Evolutionary conservation across 2,888 invertebrate species (phyloP), one percentile per base, ranked within the genome.

Genomic region (Cosmorhoe ocellata): DNA sequence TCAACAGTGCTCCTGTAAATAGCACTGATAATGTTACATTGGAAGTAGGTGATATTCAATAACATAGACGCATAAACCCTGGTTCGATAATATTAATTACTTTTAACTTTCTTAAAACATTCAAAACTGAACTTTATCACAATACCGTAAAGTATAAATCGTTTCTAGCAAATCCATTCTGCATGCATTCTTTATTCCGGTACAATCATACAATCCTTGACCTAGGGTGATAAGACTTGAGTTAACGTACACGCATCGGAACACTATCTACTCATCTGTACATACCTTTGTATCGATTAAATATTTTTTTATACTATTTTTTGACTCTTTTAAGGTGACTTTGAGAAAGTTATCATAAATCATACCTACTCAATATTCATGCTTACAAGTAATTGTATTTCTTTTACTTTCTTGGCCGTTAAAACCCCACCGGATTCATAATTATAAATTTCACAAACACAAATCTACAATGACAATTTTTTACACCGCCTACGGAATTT

Each of bases 221-320:
- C 79, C 79, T 73, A 75, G 65, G 71, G 55, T 63, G 78, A 77
- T 73, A 71, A 68, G 61, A 45, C 32, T 48, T 31, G 56, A 56
- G 61, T 69, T 70, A 52, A 51, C 49, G 50, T 27, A 34, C 57
- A 61, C 62, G 61, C 65, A 64, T 60, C 42, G 33, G 26, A 40
- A 55, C 43, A 41, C 47, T n/a, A n/a, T n/a, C n/a, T n/a, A n/a
- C n/a, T n/a, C n/a, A n/a, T n/a, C n/a, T n/a, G n/a, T n/a, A n/a
- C n/a, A n/a, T n/a, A n/a, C n/a, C n/a, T n/a, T n/a, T n/a, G n/a
- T n/a, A n/a, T n/a, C n/a, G n/a, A 54, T 55, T 41, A 30, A 18
- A 40, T 34, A 31, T 22, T 33, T 42, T 37, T 49, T 51, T 47
- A n/a, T 40, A 27, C 6, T 26, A 14, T 37, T 9, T 42, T 11